Evolutionary conservation across 1,140 invertebrate genomes (phyloP).

Genomic region (Paraescarpia echinospica): DNA sequence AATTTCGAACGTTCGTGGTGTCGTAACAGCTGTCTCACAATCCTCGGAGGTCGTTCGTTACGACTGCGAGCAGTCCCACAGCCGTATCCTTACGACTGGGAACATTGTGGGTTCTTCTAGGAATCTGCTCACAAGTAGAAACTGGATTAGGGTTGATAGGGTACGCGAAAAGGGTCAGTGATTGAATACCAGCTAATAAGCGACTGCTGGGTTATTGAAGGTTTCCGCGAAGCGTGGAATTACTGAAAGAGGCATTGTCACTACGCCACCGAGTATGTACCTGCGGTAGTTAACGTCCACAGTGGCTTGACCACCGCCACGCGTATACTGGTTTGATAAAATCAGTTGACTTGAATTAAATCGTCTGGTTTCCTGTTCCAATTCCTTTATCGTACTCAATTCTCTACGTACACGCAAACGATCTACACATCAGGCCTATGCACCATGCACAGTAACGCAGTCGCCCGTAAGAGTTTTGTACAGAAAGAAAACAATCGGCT

Average conservation of each 20-base stretch:
- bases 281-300: too few relatives aligned
- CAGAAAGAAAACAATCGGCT: background rate
- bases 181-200: background rate
- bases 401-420: background rate
- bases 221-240: background rate
- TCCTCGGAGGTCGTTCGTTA: too few relatives aligned
- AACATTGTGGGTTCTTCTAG: too few relatives aligned
- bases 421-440: background rate
- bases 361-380: background rate
- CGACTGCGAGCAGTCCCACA: too few relatives aligned
- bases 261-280: background rate
- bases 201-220: background rate
- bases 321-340: too few relatives aligned
- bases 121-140: background rate
- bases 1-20: too few relatives aligned
- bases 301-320: too few relatives aligned
- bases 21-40: too few relatives aligned
- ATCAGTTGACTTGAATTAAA: background rate
- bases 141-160: background rate
- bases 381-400: too few relatives aligned
- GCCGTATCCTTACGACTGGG: too few relatives aligned
- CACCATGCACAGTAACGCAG: background rate
- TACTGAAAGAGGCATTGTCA: background rate
- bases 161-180: background rate
- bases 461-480: background rate